Conservation (phyloP, 2,888 invertebrate species). For the Hermodice carunculata region DNA sequence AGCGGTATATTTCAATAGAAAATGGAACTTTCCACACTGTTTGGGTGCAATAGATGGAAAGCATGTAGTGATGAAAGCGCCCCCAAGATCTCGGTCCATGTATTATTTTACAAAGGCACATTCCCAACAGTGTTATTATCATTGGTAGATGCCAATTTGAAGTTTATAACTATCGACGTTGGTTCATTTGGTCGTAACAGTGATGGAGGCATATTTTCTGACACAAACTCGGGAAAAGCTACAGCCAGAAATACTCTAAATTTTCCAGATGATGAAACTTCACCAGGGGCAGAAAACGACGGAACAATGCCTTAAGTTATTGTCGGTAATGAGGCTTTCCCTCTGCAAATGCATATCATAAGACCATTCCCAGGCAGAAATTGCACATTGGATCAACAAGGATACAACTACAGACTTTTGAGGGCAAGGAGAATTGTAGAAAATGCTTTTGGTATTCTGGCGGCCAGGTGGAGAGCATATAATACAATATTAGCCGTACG, state of each 20-base stretch:
- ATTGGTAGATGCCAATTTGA: constrained; percentile 3
- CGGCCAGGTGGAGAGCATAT: constrained; percentile 7
- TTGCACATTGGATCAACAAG: not conserved
- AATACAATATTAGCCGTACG: constrained; percentile 5
- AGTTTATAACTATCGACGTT: constrained; percentile 8
- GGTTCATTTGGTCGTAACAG: constrained; percentile 13
- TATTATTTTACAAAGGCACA: constrained; percentile 55
- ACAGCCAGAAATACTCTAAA: not conserved
- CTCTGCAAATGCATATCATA: not conserved
- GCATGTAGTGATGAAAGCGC: constrained; percentile 51
- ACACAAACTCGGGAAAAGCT: constrained; percentile 1
- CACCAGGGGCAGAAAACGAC: not conserved
- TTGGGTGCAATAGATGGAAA: constrained; percentile 59
- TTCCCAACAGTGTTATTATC: constrained; percentile 38
- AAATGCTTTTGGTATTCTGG: constrained; percentile 26
- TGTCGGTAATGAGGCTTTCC: constrained; percentile 18
- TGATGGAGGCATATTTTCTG: constrained; percentile 13
- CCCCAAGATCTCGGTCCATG: constrained; percentile 43
- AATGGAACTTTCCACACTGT: constrained; percentile 61
- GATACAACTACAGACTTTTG: constrained; percentile 29
- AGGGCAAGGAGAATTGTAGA: constrained; percentile 15
- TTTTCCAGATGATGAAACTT: not conserved
- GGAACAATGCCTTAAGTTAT: constrained; percentile 4
- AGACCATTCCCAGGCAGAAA: constrained; percentile 8
- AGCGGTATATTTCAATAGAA: constrained; percentile 29